Conservation (phyloP, 2,888 invertebrate species). For the Patella pellucida region DNA sequence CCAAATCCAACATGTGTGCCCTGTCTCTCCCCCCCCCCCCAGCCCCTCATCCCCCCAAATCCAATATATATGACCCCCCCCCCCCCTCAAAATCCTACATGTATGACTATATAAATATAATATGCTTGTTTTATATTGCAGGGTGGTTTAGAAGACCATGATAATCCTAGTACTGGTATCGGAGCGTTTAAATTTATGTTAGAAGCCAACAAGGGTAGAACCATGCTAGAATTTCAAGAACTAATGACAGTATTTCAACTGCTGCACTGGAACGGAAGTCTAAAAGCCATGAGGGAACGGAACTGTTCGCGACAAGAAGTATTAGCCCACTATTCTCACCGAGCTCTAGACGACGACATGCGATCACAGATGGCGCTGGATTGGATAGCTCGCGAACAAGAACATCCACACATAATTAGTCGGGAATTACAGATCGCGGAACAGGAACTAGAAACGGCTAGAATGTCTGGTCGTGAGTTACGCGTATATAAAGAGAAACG, state of each 20-base stretch:
- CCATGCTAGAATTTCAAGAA: conserved; percentile 96
- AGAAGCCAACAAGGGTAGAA: conserved; percentile 80
- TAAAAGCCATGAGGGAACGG: conserved; percentile 94
- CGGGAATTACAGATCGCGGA: conserved; percentile 88
- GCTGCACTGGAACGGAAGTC: conserved; percentile 95
- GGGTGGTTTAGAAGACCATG: conserved; percentile 70
- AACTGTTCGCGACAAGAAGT: conserved; percentile 92
- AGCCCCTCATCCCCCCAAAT: no score
- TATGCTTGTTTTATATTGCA: conserved; percentile 32
- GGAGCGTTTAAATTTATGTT: conserved; percentile 79
- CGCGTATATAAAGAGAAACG: conserved; percentile 96
- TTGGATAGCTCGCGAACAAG: conserved; percentile 86
- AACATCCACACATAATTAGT: conserved; percentile 80
- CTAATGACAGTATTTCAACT: conserved; percentile 97
- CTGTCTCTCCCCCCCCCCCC: neutral
- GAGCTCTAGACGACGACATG: conserved; percentile 94
- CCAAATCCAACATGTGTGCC: neutral
- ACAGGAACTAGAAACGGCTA: conserved; percentile 86
- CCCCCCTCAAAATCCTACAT: neutral
- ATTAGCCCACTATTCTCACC: conserved; percentile 88
- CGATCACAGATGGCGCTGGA: conserved; percentile 92
- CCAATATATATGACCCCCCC: neutral
- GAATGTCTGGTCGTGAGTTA: conserved; percentile 89
- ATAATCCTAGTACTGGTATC: conserved; percentile 83
- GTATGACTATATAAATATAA: neutral